phyloP scores from a whole-genome alignment of 2,797 vertebrate species.

The Enteromius mattozi region DNA sequence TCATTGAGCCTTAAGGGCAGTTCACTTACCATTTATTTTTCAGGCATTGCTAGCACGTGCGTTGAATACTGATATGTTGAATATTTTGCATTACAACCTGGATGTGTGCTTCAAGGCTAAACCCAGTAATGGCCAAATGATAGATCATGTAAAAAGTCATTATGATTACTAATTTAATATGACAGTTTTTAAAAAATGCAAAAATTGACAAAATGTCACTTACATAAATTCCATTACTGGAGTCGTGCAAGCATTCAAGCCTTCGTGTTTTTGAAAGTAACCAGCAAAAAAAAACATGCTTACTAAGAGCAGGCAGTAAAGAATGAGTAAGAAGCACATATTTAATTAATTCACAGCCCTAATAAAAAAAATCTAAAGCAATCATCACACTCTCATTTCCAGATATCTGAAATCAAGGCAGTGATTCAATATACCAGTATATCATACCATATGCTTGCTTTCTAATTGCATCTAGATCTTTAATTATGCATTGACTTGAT shows the following conservation, averaged over 20 bases:
- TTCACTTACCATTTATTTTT: background rate
- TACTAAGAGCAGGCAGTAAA: background rate
- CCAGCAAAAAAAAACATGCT: background rate
- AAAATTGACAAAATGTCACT: background rate
- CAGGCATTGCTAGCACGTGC: background rate
- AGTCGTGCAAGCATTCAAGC: background rate
- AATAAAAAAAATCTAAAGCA: background rate
- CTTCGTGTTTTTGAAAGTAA: background rate
- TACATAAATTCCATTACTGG: background rate
- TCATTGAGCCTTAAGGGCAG: conserved; percentile 14
- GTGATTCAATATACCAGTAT: background rate
- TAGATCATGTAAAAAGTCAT: background rate
- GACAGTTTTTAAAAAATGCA: background rate
- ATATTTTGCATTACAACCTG: background rate
- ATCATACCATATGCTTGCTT: background rate
- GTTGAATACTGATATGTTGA: conserved; percentile 9
- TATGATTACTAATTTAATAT: background rate
- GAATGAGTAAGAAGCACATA: background rate
- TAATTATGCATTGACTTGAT: background rate
- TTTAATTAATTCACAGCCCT: background rate
- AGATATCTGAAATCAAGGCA: background rate
- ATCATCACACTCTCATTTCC: background rate
- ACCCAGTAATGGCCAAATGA: background rate
- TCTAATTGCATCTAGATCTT: background rate
- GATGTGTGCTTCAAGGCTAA: background rate